Evolutionary conservation across 2,888 invertebrate genomes (phyloP).

Genomic region (Salticus scenicus): DNA sequence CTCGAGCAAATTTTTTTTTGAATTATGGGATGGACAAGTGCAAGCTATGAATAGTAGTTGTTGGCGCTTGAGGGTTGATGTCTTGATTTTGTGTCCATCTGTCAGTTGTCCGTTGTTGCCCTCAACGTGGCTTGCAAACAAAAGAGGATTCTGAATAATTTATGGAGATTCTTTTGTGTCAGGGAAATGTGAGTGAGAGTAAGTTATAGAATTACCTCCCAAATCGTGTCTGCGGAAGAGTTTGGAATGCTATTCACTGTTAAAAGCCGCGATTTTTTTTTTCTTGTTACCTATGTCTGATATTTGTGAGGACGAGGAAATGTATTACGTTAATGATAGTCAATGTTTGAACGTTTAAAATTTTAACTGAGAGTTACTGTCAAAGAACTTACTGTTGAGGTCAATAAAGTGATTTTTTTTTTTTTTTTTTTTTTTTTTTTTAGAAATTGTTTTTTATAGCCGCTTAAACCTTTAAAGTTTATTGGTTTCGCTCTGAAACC

Average conservation of each 20-base stretch:
- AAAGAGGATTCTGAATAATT: slow-evolving; percentile 33
- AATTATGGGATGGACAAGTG: slow-evolving; percentile 20
- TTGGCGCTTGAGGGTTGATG: slow-evolving; percentile 38
- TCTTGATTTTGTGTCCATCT: slow-evolving; percentile 33
- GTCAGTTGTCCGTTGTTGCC: slow-evolving; percentile 15
- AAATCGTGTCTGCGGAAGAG: slow-evolving; percentile 37
- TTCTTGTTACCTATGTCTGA: background rate
- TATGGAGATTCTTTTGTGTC: slow-evolving; percentile 24
- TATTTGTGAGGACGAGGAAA: no score
- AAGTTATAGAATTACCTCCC: slow-evolving; percentile 26
- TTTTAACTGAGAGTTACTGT: no score
- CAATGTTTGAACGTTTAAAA: no score
- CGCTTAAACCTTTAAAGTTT: no score
- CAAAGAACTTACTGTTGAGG: no score
- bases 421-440: no score
- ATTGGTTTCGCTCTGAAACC: no score
- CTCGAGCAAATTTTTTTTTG: background rate
- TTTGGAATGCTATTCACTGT: slow-evolving; percentile 15
- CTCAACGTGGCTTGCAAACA: slow-evolving; percentile 22
- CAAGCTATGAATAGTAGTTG: slow-evolving; percentile 21
- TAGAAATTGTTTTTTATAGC: no score
- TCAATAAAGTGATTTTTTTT: no score
- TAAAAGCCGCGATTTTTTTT: slow-evolving; percentile 8
- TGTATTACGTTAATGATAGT: no score
- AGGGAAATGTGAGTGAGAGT: slow-evolving; percentile 21